These are phyloP conservation scores for Apteryx mantelli DNA, from an alignment of 2,113 vertebrate genomes.

Conservation along the genomic window DNA sequence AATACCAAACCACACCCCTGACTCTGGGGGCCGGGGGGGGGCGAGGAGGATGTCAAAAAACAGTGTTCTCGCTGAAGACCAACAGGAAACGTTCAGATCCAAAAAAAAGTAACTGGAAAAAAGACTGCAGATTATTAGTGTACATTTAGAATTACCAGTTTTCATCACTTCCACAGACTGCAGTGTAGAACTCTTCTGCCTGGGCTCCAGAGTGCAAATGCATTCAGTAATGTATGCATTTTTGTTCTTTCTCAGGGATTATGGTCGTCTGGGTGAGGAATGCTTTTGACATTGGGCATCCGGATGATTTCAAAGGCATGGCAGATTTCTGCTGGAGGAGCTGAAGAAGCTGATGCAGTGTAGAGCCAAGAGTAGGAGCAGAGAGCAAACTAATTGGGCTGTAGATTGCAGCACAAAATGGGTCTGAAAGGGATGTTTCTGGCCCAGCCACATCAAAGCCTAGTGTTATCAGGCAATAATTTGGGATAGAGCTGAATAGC, in stretches of 20 bases:
- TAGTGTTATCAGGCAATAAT: background rate
- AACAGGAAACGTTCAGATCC: background rate
- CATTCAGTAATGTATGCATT: background rate
- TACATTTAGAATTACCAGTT: background rate
- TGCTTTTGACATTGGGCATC: background rate
- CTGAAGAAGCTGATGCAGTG: background rate
- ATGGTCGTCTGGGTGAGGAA: background rate
- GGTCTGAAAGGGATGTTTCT: background rate
- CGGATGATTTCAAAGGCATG: background rate
- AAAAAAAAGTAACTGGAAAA: background rate
- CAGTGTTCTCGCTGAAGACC: background rate
- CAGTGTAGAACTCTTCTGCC: background rate
- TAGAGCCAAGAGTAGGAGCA: background rate
- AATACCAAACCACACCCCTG: background rate
- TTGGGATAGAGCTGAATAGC: background rate
- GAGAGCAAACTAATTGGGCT: background rate
- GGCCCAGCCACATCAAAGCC: background rate
- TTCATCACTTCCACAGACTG: too few species aligned
- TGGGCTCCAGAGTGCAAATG: background rate
- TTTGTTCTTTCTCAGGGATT: background rate
- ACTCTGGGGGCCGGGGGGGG: background rate
- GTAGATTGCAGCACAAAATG: background rate
- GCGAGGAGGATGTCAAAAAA: background rate
- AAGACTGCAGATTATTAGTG: background rate
- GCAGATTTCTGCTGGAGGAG: background rate